Base-by-base conservation (phyloP, 2,113 vertebrate genomes). In the Solea senegalensis region DNA sequence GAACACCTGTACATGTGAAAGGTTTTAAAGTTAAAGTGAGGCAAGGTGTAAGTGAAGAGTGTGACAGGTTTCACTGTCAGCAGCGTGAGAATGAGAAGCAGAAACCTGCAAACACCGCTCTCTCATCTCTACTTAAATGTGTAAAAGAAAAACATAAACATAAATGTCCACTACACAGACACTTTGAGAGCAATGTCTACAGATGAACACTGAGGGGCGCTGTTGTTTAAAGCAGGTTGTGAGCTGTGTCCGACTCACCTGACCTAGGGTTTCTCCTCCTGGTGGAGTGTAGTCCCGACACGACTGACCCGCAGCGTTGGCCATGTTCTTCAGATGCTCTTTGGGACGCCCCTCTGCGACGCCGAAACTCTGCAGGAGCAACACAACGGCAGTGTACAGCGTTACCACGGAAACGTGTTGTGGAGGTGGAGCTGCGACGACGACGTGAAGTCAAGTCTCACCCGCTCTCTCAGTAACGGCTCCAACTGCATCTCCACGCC, bases 221-320 rank as follows among this genome's bases (percentile, higher is more conserved):
- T 71, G 60, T 69, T 77, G n/a, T 51, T n/a, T 71, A 12, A 28
- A 8, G 16, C 9, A 27, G 50, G 4, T 39, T 43, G 8, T 51
- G 39, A 54, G 45, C 9, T 3, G 11, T 7, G 6, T 62, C 11
- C 82, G 80, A 85, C 86, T 27, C 90, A 99, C 98, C 94, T 98
- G 91, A 50, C 96, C 94, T 21, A 96, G 66, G 0, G 96, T 98
- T 91, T 99, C 98, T 82, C 96, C 98, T 72, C 95, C 96, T 0
- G 96, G 93, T 0, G 98, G 97, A 0, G 97, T 98, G 81, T 94
- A 99, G 3, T 91, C 90, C 5, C 95, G 93, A 59, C 94, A 95
- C 0, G 96, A 93, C 67, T 95, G 89, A 9, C 96, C 96, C 0
- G 94, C 93, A 13, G 94, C 94, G 41, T 95, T 97, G 44, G 98